Evolutionary conservation across 2,113 vertebrate species (phyloP).

Genomic region (Xyliphius kryptos): DNA sequence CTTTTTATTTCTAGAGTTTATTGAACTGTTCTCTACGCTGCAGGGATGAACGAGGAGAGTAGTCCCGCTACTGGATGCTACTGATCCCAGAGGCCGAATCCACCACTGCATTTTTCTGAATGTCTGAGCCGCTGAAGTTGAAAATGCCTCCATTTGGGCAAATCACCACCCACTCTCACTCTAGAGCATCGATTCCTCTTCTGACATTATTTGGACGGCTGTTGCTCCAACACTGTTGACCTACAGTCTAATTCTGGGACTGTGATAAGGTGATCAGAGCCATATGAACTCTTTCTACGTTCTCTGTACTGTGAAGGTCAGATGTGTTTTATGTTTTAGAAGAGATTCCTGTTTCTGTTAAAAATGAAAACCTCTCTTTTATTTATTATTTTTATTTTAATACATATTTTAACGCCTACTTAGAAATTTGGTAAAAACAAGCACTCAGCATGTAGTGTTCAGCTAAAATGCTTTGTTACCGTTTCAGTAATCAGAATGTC

Average conservation of each 20-base stretch:
- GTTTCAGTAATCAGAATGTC: no score
- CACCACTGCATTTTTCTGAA: conserved; percentile 19
- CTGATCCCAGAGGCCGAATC: conserved; percentile 1
- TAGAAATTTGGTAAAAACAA: no score
- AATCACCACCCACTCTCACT: conserved; percentile 9
- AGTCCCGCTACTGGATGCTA: conserved; percentile 9
- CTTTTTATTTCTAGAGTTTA: background rate
- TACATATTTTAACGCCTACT: no score
- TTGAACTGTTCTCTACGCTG: background rate
- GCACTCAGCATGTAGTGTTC: no score
- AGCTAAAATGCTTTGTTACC: no score
- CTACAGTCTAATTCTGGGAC: conserved; percentile 19
- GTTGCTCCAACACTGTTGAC: conserved; percentile 2
- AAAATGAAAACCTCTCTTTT: conserved; percentile 2
- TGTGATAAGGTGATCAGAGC: conserved; percentile 23
- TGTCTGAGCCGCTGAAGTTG: conserved; percentile 11
- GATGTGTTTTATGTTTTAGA: background rate
- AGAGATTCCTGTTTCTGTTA: conserved; percentile 16
- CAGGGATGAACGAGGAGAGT: conserved; percentile 15
- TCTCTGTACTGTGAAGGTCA: background rate
- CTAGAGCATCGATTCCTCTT: conserved; percentile 2
- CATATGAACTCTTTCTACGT: conserved; percentile 17
- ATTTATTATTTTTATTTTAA: background rate
- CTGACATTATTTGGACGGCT: background rate
- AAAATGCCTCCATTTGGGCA: conserved; percentile 10